Base-by-base conservation (phyloP, 92 coral and sea anemone genomes). In the Micromussa lordhowensis region DNA sequence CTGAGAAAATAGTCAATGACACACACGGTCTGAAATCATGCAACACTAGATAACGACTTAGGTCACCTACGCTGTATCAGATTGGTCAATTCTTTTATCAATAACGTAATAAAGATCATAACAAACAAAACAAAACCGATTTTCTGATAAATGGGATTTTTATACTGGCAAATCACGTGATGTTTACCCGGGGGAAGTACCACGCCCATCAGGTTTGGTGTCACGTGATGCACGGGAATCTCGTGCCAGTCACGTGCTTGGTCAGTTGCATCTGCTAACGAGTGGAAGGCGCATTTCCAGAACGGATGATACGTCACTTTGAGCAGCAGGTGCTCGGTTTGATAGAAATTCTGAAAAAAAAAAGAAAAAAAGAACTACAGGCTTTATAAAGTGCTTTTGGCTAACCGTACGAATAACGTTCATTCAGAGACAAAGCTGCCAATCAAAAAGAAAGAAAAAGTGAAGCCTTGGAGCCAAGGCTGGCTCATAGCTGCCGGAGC, bases 281-380 rank as follows among this genome's bases (percentile, higher is more conserved):
- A 34, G 36, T 78, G 90, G 16, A 77, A 61, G 54, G 92, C 73
- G 73, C 98, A 95, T 57, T 87, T 88, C 98, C 98, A 95, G 87
- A 75, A 95, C 1, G 98, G 98, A 70, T 95, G 98, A 70, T 92
- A 95, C 7, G 95, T 91, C 68, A 91, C 98, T 90, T 95, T 95
- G 7, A 95, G 88, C 30, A 95, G 90, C 19, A 95, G 95, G 55
- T 93, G 95, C 80, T 95, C 98, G 28, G 92, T 78, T 15, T 69
- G 9, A 81, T 88, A 91, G 63, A 90, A 85, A 40, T 83, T 79
- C 95, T 94, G 83, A 35, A 35, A 80, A 64, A 68, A 35, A 35
- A 80, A 64, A 68, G 57, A 31, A 14, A 72, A 29, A 35, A 21
- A 68, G 6, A 72, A 12, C 28, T 61, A 4, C n/a, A 21, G 11